Conservation (phyloP, 1,140 invertebrate genomes). For the Drosophila santomea region DNA sequence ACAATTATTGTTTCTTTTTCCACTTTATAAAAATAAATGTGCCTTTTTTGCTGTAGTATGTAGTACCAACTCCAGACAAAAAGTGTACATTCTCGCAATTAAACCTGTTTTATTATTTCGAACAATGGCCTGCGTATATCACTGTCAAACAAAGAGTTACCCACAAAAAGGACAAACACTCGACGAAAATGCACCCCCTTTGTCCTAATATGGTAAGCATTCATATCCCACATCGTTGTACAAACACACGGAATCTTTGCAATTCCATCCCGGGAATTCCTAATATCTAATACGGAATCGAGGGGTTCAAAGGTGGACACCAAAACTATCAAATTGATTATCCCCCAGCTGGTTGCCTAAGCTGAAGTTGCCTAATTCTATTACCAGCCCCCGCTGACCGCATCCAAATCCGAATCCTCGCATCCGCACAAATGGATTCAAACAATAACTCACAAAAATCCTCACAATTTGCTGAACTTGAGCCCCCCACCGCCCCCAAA, state of each 20-base stretch:
- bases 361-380: slow-evolving; percentile 37
- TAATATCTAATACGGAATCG: background rate
- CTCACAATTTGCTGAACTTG: slow-evolving; percentile 77
- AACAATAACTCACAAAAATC: slow-evolving; percentile 74
- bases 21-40: background rate
- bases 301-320: slow-evolving; percentile 24
- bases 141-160: background rate
- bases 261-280: slow-evolving; percentile 1
- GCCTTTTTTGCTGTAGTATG: background rate
- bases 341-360: slow-evolving; percentile 19
- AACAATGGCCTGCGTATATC: background rate
- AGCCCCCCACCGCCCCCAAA: slow-evolving; percentile 21
- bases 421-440: slow-evolving; percentile 52
- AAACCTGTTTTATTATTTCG: background rate
- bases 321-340: slow-evolving; percentile 53
- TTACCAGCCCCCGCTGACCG: slow-evolving; percentile 15
- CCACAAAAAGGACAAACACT: slow-evolving; percentile 1
- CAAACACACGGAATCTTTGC: background rate
- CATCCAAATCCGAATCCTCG: background rate
- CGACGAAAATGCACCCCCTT: background rate
- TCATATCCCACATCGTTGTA: background rate
- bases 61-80: too few species aligned
- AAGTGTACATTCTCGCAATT: background rate
- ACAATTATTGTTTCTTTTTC: background rate
- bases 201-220: background rate